Evolutionary conservation across 2,888 invertebrate genomes (phyloP).

Genomic region (Leptopilina drosophilae): DNA sequence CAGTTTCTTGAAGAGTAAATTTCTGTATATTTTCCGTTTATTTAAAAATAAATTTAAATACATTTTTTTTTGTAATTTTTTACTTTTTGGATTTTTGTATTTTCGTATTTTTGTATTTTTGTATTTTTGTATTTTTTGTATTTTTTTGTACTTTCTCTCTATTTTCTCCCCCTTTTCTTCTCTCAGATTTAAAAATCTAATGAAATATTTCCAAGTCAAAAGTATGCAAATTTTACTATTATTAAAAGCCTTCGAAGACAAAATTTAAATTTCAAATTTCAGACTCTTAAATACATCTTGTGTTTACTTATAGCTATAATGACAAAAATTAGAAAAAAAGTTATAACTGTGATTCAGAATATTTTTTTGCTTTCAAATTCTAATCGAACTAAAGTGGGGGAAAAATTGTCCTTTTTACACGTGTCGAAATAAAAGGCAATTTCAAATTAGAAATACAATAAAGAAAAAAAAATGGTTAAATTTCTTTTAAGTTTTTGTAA

Average conservation of each 20-base stretch:
- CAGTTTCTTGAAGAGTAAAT: no score
- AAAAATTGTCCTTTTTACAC: not conserved
- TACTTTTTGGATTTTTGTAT: no score
- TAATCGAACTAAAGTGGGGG: not conserved
- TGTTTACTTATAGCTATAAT: not conserved
- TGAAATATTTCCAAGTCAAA: constrained; percentile 10
- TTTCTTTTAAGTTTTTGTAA: not conserved
- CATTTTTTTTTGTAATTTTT: not conserved
- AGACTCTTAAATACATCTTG: not conserved
- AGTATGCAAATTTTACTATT: constrained; percentile 10
- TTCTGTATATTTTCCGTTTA: no score
- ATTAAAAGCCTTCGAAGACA: constrained; percentile 6
- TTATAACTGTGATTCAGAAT: not conserved
- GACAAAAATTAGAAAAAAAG: not conserved
- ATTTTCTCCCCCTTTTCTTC: no score
- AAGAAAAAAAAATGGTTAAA: not conserved
- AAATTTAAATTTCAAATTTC: constrained; percentile 1
- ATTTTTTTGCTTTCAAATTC: not conserved
- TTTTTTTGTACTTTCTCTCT: no score
- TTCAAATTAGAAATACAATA: no score
- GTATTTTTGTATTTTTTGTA: no score
- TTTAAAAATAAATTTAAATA: not conserved
- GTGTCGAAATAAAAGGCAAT: not conserved
- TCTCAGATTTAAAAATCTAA: not conserved
- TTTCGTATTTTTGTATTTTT: no score